A percentile compares a stretch with the other conserved stretches of the same genome.
Evolutionary conservation across 2,797 vertebrate genomes (phyloP).

Genomic region (Hemibagrus guttatus): DNA sequence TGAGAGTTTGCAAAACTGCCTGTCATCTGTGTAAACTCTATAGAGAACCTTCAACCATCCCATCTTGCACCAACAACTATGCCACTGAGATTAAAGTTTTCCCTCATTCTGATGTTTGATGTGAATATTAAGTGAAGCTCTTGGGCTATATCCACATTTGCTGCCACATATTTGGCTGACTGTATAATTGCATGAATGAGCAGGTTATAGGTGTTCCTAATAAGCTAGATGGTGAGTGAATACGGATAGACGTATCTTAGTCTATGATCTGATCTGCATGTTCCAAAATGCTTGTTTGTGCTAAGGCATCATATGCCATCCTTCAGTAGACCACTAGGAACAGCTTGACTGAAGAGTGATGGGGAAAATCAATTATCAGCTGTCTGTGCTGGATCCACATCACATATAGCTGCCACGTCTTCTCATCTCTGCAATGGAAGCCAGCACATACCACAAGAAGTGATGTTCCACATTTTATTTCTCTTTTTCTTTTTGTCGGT

Average conservation of each 20-base stretch:
- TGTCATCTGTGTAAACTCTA: background rate
- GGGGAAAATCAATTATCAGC: constrained; percentile 31
- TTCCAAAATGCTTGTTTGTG: constrained; percentile 5
- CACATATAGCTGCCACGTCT: constrained; percentile 20
- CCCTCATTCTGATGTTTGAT: background rate
- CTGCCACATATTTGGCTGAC: background rate
- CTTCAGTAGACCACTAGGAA: background rate
- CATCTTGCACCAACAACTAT: background rate
- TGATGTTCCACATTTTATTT: constrained; percentile 3
- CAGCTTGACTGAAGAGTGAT: background rate
- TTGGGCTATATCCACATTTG: background rate
- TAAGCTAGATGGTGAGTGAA: background rate
- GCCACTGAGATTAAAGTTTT: background rate
- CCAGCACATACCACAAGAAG: constrained; percentile 17
- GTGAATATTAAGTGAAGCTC: background rate
- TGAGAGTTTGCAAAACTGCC: background rate
- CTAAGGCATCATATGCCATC: background rate
- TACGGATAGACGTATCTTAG: background rate
- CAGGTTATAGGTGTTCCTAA: background rate
- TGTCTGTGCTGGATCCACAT: constrained; percentile 10
- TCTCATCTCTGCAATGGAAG: background rate
- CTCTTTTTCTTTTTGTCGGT: constrained; percentile 1
- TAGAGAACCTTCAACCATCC: background rate
- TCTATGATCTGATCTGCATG: background rate
- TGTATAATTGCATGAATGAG: background rate